phyloP scores from a whole-genome alignment of 2,888 invertebrate species.

The Emmelina monodactyla region DNA sequence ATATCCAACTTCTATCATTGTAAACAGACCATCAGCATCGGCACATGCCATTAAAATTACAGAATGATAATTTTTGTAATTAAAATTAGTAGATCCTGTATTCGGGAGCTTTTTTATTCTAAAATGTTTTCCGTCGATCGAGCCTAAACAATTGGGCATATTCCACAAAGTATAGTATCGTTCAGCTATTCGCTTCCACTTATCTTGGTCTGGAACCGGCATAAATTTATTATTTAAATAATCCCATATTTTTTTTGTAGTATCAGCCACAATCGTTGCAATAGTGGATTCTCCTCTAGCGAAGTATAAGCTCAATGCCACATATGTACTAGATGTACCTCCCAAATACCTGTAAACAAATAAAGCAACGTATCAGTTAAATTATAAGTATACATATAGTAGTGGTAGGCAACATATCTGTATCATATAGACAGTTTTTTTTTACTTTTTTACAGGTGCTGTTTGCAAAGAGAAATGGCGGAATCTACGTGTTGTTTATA shows the following conservation, averaged over 20 bases:
- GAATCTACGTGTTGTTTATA: too few species aligned
- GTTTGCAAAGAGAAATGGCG: too few species aligned
- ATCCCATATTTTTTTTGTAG: slow-evolving; percentile 10
- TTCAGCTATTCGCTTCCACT: slow-evolving; percentile 8
- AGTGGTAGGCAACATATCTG: slow-evolving; percentile 4
- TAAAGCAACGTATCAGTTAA: slow-evolving; percentile 5
- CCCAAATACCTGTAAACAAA: slow-evolving; percentile 7
- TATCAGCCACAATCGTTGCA: slow-evolving; percentile 9
- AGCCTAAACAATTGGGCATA: slow-evolving; percentile 11
- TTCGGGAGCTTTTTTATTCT: slow-evolving; percentile 10
- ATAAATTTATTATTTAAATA: slow-evolving; percentile 7
- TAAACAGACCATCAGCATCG: too few species aligned
- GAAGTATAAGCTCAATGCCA: slow-evolving; percentile 8
- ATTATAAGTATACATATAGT: slow-evolving; percentile 1
- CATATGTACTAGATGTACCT: slow-evolving; percentile 7
- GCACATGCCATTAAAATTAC: too few species aligned
- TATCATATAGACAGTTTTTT: slow-evolving; percentile 4
- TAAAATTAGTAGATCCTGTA: slow-evolving; percentile 10
- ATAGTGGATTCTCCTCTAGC: slow-evolving; percentile 10
- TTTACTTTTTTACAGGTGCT: too few species aligned
- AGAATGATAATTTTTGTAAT: too few species aligned
- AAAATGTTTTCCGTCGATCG: slow-evolving; percentile 9
- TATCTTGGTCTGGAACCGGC: slow-evolving; percentile 8
- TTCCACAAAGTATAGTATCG: slow-evolving; percentile 10
- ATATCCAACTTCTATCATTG: too few species aligned